Evolutionary conservation across 2,797 vertebrate genomes (phyloP), one percentile per base, ranked within the genome.

Genomic region (Poecilia gillii): DNA sequence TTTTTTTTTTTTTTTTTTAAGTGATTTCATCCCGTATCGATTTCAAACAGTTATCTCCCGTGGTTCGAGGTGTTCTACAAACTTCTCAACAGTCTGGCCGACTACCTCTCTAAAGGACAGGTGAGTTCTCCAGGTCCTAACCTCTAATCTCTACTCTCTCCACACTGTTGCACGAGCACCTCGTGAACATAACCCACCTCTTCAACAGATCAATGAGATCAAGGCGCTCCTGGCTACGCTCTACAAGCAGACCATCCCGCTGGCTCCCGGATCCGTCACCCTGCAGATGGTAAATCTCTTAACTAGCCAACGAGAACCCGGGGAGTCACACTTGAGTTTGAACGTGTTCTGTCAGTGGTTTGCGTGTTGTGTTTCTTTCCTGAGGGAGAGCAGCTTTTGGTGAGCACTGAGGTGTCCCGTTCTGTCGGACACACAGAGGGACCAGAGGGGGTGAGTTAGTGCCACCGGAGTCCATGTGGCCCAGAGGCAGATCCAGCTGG

Each of bases 31-130:
- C 64, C 77, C 76, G 39, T 13, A 46, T 73, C 8, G 2, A 33
- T 83, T 45, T 82, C 1, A 88, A 81, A 28, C 88, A 98, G 97
- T 82, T 97, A 97, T 81, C 94, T 97, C 73, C 97, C 97, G 1
- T 98, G 97, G 97, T 98, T 98, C 81, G 97, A 98, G 84, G 95
- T 97, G 51, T 98, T 98, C 93, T 98, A 98, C 94, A 98, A 97
- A 91, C 95, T 98, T 49, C 94, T 98, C 76, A 98, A 98, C 88
- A 96, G 94, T 71, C 87, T 98, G 64, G 97, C 97, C 0, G 97
- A 98, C 80, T 96, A 94, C 82, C 83, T 97, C 57, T 91, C 92
- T 0, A 97, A 97, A 90, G 92, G 96, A 76, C 97, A 98, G 94
- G 97, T 98, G 86, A 94, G 86, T 41, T 47, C 14, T 66, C 16